These are phyloP conservation scores for Eupithecia subumbrata DNA, from an alignment of 2,888 invertebrate species.

Conservation along the genomic window DNA sequence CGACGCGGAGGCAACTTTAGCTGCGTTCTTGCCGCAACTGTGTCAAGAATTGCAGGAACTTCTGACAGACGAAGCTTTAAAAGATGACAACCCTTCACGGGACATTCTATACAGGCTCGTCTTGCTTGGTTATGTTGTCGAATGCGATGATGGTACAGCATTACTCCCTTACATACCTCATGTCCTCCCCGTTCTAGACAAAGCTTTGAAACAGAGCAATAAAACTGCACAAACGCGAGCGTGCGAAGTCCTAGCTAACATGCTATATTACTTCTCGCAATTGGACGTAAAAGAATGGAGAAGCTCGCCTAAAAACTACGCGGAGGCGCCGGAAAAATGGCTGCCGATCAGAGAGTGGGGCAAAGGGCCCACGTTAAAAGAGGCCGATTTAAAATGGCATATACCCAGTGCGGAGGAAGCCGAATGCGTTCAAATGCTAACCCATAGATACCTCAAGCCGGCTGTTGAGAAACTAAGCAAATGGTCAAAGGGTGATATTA, in stretches of 20 bases:
- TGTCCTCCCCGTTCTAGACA: constrained; percentile 87
- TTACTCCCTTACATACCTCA: constrained; percentile 87
- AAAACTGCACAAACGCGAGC: constrained; percentile 86
- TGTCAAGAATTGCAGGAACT: constrained; percentile 86
- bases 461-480: constrained; percentile 85
- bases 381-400: constrained; percentile 90
- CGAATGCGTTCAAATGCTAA: constrained; percentile 85
- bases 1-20: constrained; percentile 88
- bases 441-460: constrained; percentile 86
- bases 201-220: constrained; percentile 87
- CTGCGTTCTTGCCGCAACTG: constrained; percentile 89
- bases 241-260: constrained; percentile 84
- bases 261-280: constrained; percentile 84
- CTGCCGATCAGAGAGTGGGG: constrained; percentile 94
- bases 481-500: constrained; percentile 79
- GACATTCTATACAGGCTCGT: constrained; percentile 91
- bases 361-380: constrained; percentile 85
- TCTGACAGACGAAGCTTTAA: constrained; percentile 87
- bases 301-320: constrained; percentile 85
- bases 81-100: constrained; percentile 91
- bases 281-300: constrained; percentile 86
- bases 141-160: constrained; percentile 86
- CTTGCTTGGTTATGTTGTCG: constrained; percentile 88
- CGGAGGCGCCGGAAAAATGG: constrained; percentile 86
- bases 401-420: constrained; percentile 89